Evolutionary conservation across 2,797 vertebrate species (phyloP), one percentile per base, ranked within the genome.

Genomic region (Pitangus sulphuratus): DNA sequence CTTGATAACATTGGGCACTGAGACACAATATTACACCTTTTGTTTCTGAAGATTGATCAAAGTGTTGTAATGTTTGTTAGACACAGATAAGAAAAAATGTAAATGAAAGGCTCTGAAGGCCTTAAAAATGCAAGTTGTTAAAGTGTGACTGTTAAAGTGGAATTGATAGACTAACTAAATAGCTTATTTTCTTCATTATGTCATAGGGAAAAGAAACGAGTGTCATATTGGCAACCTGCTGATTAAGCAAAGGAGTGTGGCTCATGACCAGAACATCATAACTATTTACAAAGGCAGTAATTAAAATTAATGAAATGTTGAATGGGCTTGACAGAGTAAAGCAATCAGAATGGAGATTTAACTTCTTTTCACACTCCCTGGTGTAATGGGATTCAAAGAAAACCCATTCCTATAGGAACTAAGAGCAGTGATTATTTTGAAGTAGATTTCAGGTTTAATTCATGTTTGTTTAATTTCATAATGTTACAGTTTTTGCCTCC

Each of bases 281-380:
- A 90, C 51, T 84, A 68, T 87, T 94, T 93, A 85, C 39, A 78
- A 89, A 94, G 47, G 11, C 28, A 84, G 30, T 87, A 91, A 97
- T 97, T 93, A 95, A 96, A 96, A 97, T 95, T 90, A 91, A 93
- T 87, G 30, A 93, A 96, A 72, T 84, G 30, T 77, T 79, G 60
- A 96, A 90, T 77, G 44, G 60, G 42, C 40, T 83, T 90, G 83
- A 76, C 70, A 90, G 84, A 93, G n/a, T 78, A 87, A 93, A 95
- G 64, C n/a, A 86, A 87, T 95, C 47, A 91, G 84, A 95, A 84
- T 30, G 58, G 58, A 96, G 60, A 87, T 88, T 92, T 90, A 84
- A 18, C 54, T 95, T 90, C 81, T 92, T 89, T 89, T 93, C 65
- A 80, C 33, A 92, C 22, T 37, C 60, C 33, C 48, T 93, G 51